A percentile compares a stretch with the other conserved stretches of the same genome.
These are phyloP conservation scores for Thysanoteuthis rhombus DNA, from an alignment of 2,888 invertebrate species.

Conservation along the genomic window DNA sequence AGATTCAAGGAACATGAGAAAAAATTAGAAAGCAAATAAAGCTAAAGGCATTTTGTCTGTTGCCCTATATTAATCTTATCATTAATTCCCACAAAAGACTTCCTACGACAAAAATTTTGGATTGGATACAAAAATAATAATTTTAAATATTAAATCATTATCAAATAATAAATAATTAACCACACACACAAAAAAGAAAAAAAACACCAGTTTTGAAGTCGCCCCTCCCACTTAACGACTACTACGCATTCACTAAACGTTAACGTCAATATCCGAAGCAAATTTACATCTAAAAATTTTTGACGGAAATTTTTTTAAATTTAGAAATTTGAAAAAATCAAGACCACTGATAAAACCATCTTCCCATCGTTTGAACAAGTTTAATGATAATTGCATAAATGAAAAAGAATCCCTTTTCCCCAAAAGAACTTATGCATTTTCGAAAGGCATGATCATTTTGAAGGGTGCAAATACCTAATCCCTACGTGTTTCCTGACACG, in stretches of 20 bases:
- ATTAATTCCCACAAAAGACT: neutral
- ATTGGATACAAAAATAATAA: neutral
- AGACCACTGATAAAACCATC: neutral
- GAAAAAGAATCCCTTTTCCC: neutral
- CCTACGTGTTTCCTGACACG: neutral
- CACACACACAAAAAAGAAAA: neutral
- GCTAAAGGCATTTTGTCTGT: slow-evolving; percentile 12
- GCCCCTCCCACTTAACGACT: slow-evolving; percentile 23
- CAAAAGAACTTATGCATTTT: neutral
- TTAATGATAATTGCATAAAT: neutral
- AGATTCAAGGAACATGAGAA: neutral
- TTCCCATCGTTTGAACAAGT: neutral
- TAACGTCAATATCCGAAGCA: slow-evolving; percentile 17
- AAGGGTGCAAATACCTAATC: neutral
- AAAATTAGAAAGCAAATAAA: neutral
- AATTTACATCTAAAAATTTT: neutral
- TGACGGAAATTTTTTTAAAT: neutral
- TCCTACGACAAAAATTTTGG: neutral
- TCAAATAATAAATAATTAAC: neutral
- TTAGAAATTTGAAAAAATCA: neutral
- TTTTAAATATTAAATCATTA: neutral
- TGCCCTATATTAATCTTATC: neutral
- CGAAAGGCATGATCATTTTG: neutral
- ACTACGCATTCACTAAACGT: slow-evolving; percentile 19
- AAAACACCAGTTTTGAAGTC: neutral